These are phyloP conservation scores for Haliclystus octoradiatus DNA, from an alignment of 30 jellyfish, hydroid and myxozoan genomes.

Conservation along the genomic window DNA sequence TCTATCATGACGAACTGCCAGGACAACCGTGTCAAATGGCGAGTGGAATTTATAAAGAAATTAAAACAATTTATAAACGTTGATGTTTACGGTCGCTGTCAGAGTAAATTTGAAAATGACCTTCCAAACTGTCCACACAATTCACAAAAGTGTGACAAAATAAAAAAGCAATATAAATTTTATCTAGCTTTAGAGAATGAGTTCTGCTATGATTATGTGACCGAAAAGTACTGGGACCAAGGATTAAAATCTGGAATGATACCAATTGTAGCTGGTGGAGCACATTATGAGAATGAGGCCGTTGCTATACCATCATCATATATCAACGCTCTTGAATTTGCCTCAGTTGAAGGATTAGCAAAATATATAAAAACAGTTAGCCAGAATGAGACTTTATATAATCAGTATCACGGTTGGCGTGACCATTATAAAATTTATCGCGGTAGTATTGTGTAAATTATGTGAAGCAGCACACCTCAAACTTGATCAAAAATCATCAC, in stretches of 20 bases:
- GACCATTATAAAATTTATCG: slow-evolving; percentile 22
- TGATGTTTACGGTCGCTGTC: slow-evolving; percentile 82
- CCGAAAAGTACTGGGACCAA: slow-evolving; percentile 71
- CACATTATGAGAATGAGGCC: slow-evolving; percentile 32
- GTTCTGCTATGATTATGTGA: slow-evolving; percentile 66
- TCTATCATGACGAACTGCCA: slow-evolving; percentile 61
- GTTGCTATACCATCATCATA: slow-evolving; percentile 54
- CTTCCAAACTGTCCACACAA: slow-evolving; percentile 41
- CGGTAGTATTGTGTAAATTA: slow-evolving; percentile 33
- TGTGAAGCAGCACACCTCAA: slow-evolving; percentile 79
- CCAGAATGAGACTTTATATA: slow-evolving; percentile 57
- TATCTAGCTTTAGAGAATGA: slow-evolving; percentile 77
- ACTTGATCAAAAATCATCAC: no score
- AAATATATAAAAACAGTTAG: slow-evolving; percentile 30
- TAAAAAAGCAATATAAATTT: slow-evolving; percentile 63
- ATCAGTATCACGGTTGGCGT: slow-evolving; percentile 72
- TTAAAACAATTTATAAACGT: slow-evolving; percentile 24
- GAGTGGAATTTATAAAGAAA: slow-evolving; percentile 35
- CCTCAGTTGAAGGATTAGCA: slow-evolving; percentile 26
- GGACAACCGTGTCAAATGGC: slow-evolving; percentile 15
- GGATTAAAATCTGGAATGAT: slow-evolving; percentile 48
- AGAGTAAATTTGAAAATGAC: slow-evolving; percentile 21
- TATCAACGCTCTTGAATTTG: slow-evolving; percentile 39
- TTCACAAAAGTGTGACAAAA: slow-evolving; percentile 23
- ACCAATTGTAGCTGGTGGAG: slow-evolving; percentile 76